Percentiles rank a stretch among this genome's conserved stretches.
Conservation (phyloP, 2,888 invertebrate genomes). For the Cephus rjabovi region DNA sequence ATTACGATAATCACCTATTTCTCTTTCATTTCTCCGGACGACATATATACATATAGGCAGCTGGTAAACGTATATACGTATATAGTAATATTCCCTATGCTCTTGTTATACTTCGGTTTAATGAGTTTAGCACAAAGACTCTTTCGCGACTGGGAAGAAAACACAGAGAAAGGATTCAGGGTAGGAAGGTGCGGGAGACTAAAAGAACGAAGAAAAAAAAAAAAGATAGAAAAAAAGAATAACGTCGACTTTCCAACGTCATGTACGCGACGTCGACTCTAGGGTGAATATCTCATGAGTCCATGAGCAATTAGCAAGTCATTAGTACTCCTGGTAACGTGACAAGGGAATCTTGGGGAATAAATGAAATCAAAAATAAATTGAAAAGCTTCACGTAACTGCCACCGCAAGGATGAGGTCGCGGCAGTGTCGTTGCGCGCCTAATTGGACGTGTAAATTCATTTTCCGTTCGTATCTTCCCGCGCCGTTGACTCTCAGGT, state of each 20-base stretch:
- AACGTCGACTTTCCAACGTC: background rate
- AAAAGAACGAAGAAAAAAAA: background rate
- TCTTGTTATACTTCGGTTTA: background rate
- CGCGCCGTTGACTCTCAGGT: background rate
- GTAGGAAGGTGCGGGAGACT: background rate
- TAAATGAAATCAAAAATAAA: constrained; percentile 4
- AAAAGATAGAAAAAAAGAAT: background rate
- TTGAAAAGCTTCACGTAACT: background rate
- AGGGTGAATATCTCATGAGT: background rate
- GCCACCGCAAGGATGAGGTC: background rate
- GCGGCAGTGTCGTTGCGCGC: background rate
- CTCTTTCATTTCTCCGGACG: background rate
- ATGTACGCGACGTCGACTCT: background rate
- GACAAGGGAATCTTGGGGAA: background rate
- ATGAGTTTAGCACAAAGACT: background rate
- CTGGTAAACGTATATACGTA: background rate
- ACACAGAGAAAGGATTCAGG: background rate
- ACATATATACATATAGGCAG: background rate
- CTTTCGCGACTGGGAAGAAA: background rate
- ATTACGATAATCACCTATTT: constrained; percentile 5
- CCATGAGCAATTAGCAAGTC: constrained; percentile 8
- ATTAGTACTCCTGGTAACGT: background rate
- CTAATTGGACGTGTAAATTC: constrained; percentile 1
- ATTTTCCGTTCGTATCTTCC: background rate
- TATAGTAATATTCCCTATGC: background rate